These are phyloP conservation scores for Dione vanillae DNA, from an alignment of 2,888 invertebrate species.

Conservation along the genomic window DNA sequence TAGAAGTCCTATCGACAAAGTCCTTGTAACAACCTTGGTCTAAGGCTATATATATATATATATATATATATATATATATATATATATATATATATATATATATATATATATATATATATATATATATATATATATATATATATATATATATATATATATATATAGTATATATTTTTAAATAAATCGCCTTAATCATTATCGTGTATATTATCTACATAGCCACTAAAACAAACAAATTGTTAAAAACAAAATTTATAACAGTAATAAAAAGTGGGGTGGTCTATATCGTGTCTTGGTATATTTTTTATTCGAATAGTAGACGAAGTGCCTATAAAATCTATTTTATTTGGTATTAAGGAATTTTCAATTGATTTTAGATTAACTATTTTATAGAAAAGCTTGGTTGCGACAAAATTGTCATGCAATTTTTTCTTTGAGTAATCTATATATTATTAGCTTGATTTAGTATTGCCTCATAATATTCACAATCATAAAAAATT, in stretches of 20 bases:
- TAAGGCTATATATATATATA: too few species aligned
- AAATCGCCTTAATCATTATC: slow-evolving; percentile 4
- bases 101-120: too few species aligned
- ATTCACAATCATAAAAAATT: too few species aligned
- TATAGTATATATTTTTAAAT: background rate
- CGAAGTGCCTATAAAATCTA: slow-evolving; percentile 1
- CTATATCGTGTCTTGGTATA: slow-evolving; percentile 1
- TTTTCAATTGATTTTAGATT: background rate
- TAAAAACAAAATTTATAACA: slow-evolving; percentile 23
- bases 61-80: too few species aligned
- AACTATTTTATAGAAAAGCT: too few species aligned
- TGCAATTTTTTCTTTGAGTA: too few species aligned
- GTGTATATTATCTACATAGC: slow-evolving; percentile 7
- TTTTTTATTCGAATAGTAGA: slow-evolving; percentile 5
- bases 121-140: too few species aligned
- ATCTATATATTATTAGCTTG: too few species aligned
- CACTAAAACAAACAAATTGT: slow-evolving; percentile 20
- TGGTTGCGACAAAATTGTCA: too few species aligned
- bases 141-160: too few species aligned
- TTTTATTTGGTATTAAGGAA: background rate
- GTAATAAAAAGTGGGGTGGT: slow-evolving; percentile 25
- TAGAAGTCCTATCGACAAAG: background rate
- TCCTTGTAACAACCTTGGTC: background rate
- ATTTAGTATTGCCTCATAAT: too few species aligned
- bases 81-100: too few species aligned